Evolutionary conservation across 2,797 vertebrate species (phyloP).

Genomic region (Scleropages formosus): DNA sequence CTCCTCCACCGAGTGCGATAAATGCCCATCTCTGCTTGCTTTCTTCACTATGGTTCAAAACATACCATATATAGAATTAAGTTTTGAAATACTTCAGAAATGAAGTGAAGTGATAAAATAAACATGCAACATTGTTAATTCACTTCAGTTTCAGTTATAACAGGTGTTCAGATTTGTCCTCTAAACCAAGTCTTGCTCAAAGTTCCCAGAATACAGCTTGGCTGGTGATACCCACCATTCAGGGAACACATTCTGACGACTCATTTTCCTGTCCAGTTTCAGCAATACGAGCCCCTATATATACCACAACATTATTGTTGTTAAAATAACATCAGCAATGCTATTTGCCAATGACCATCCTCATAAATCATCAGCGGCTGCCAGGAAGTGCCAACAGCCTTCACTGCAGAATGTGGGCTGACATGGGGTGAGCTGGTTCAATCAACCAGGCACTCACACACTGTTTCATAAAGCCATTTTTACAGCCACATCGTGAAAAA

Average conservation of each 20-base stretch:
- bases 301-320: slow-evolving; percentile 4
- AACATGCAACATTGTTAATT: too few relatives aligned
- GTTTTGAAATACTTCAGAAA: background rate
- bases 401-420: background rate
- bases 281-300: background rate
- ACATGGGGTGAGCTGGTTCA: background rate
- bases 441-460: background rate
- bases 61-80: background rate
- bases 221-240: background rate
- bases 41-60: background rate
- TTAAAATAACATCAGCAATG: slow-evolving; percentile 21
- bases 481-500: background rate
- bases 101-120: background rate
- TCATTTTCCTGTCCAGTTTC: slow-evolving; percentile 14
- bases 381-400: slow-evolving; percentile 1
- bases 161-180: too few relatives aligned
- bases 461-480: background rate
- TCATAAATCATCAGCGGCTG: slow-evolving; percentile 26
- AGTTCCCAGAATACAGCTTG: background rate
- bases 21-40: background rate
- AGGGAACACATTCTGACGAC: slow-evolving; percentile 12
- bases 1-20: background rate
- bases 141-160: too few relatives aligned
- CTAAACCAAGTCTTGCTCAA: background rate
- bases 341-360: slow-evolving; percentile 13